Base-by-base conservation (phyloP, 2,888 invertebrate genomes). In the Cryptus armator region DNA sequence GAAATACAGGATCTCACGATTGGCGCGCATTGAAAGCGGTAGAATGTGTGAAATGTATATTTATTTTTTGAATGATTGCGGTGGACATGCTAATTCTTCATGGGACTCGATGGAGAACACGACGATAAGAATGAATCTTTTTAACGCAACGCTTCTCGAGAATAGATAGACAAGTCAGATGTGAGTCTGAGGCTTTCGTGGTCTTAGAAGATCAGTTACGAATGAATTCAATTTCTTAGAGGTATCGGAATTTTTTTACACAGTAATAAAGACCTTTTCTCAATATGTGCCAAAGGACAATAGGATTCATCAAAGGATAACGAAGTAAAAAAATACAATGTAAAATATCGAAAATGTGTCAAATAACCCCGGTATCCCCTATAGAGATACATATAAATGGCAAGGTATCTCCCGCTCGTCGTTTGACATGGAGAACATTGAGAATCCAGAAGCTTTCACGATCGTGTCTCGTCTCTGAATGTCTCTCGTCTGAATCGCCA, bases 401-500 rank as follows among this genome's bases (percentile, higher is more conserved):
- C 70, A 10, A 53, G 74, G 66, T 67, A 29, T 14, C 56, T 19
- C 59, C 67, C 72, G 82, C 37, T 71, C 43, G 70, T 70, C 19
- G 79, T 83, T 80, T 76, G 76, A 76, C 56, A 66, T 48, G 29
- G 29, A 72, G 44, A 14, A 66, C 7, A 14, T 29, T 62, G 14
- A 66, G 66, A 32, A 80, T 84, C 66, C 29, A 43, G 72, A 32
- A 62, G 64, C 71, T 80, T 64, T 80, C 80, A 44, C 72, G 68
- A 51, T 68, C 68, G 32, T 71, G 68, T 24, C 56, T 56, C 64
- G 75, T 75, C 75, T 59, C 48, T 48, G 77, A 72, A 43, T 37
- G 68, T 78, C 62, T 53, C 64, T 66, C 12, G 68, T 77, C 78
- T 66, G 64, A 32, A 82, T 86, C 84, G 78, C 82, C 87, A 86